Percentiles rank a stretch among this genome's conserved stretches.
Evolutionary conservation across 2,113 vertebrate genomes (phyloP).

Genomic region (Dascyllus trimaculatus): DNA sequence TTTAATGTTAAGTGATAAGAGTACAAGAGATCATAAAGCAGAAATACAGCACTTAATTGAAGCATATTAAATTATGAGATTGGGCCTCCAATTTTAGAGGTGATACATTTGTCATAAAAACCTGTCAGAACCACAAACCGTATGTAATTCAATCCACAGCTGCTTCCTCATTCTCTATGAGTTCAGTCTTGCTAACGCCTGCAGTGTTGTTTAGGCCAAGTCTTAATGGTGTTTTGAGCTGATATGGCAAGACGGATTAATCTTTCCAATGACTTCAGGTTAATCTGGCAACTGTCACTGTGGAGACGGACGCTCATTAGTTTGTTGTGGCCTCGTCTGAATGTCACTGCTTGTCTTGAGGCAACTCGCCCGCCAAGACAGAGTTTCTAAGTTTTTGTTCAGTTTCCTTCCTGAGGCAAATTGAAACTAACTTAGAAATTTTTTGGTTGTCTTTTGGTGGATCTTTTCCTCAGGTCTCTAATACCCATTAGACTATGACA

Average conservation of each 20-base stretch:
- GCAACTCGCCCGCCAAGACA: background rate
- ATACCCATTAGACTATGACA: background rate
- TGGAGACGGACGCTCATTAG: background rate
- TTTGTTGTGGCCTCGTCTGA: conserved; percentile 36
- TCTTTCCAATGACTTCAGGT: conserved; percentile 28
- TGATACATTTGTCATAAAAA: background rate
- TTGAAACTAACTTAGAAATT: conserved; percentile 27
- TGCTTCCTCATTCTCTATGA: background rate
- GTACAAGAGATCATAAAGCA: background rate
- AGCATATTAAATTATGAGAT: too few species aligned
- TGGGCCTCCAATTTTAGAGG: too few species aligned
- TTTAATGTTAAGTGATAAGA: background rate
- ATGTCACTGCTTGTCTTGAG: conserved; percentile 48
- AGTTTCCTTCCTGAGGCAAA: conserved; percentile 9
- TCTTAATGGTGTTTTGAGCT: conserved; percentile 36
- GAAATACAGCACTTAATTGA: too few species aligned
- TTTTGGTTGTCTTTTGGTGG: conserved; percentile 26
- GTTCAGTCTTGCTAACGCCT: conserved; percentile 1
- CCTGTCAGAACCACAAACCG: background rate
- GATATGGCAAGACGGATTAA: conserved; percentile 14
- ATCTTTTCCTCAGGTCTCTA: background rate
- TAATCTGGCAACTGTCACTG: conserved; percentile 28
- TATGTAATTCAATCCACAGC: background rate
- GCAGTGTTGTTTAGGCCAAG: conserved; percentile 7
- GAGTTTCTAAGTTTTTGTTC: background rate